Conservation (phyloP, 2,888 invertebrate genomes). For the Chrysodeixis includens region DNA sequence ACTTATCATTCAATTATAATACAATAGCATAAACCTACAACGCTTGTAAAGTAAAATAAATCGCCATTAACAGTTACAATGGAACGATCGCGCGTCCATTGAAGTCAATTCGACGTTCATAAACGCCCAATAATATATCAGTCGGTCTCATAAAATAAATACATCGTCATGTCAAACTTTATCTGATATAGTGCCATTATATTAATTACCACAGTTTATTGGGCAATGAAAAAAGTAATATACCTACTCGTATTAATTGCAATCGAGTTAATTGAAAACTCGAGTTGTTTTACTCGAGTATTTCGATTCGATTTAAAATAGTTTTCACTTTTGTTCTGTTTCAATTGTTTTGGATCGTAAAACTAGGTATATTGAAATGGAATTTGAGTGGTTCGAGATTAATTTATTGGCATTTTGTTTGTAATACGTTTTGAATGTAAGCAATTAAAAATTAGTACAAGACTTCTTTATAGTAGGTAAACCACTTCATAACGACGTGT, state of each 20-base stretch:
- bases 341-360: background rate
- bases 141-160: conserved; percentile 4
- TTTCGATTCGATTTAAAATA: background rate
- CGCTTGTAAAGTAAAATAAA: conserved; percentile 4
- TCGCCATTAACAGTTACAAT: conserved; percentile 1
- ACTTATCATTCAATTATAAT: background rate
- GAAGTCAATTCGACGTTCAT: background rate
- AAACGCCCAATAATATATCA: background rate
- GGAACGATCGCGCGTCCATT: background rate
- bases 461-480: too few species aligned
- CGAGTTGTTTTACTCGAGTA: conserved; percentile 10
- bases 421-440: background rate
- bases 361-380: background rate
- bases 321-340: background rate
- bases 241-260: conserved; percentile 8
- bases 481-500: too few species aligned
- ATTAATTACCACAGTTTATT: conserved; percentile 18
- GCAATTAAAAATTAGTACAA: too few species aligned
- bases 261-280: conserved; percentile 26
- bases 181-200: conserved; percentile 2
- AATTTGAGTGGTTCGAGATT: background rate
- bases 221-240: conserved; percentile 3
- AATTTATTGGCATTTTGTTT: background rate
- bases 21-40: background rate
- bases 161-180: conserved; percentile 9